These are phyloP conservation scores for Helleia helle DNA, from an alignment of 2,888 invertebrate species.

Conservation along the genomic window DNA sequence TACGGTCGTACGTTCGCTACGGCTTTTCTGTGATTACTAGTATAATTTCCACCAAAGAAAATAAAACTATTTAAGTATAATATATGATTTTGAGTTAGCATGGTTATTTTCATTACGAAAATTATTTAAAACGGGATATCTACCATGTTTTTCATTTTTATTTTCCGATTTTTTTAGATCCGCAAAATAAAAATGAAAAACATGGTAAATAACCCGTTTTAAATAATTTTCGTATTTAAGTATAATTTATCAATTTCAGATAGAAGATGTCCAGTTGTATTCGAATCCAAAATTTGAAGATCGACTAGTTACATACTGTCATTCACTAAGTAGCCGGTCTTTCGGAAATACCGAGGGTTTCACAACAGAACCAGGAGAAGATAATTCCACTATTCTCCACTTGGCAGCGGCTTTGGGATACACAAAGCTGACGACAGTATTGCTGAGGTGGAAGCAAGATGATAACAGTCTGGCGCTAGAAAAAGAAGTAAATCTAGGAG, in stretches of 20 bases:
- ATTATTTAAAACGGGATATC: too few relatives aligned
- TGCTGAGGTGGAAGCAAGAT: slow-evolving; percentile 91
- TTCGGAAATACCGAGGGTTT: slow-evolving; percentile 72
- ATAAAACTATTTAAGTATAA: too few relatives aligned
- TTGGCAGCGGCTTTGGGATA: slow-evolving; percentile 93
- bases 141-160: too few relatives aligned
- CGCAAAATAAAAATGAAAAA: too few relatives aligned
- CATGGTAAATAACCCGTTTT: too few relatives aligned
- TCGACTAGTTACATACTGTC: slow-evolving; percentile 88
- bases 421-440: slow-evolving; percentile 85
- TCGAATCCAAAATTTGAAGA: slow-evolving; percentile 87
- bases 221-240: too few relatives aligned
- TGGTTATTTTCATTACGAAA: too few relatives aligned
- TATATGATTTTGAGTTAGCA: too few relatives aligned
- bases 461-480: slow-evolving; percentile 90
- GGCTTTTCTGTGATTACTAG: too few relatives aligned
- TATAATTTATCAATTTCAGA: slow-evolving; percentile 44
- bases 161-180: too few relatives aligned
- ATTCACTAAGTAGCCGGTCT: slow-evolving; percentile 76
- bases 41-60: too few relatives aligned
- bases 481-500: slow-evolving; percentile 93
- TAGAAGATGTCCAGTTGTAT: slow-evolving; percentile 76
- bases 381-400: slow-evolving; percentile 85
- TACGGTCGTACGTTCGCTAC: too few relatives aligned
- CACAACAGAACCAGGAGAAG: slow-evolving; percentile 59